phyloP scores from a whole-genome alignment of 2,888 invertebrate genomes.

The Hecatera dysodea region DNA sequence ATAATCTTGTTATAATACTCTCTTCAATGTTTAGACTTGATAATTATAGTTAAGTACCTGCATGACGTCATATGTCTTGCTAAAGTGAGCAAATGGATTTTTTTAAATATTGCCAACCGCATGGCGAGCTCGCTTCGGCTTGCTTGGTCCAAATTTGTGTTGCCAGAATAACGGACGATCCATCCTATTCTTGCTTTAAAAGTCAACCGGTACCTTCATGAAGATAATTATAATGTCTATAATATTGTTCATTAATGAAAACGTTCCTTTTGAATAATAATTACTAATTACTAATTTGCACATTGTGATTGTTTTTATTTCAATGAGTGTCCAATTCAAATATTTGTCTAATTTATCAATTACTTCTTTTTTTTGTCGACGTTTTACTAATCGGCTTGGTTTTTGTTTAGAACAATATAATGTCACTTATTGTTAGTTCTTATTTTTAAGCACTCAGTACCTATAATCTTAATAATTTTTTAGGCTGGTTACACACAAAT shows the following conservation, averaged over 20 bases:
- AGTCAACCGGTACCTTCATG: too few relatives aligned
- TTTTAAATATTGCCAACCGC: neutral
- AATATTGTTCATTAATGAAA: neutral
- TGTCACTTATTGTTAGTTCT: neutral
- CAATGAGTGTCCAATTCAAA: neutral
- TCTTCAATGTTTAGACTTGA: constrained; percentile 3
- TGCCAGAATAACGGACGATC: too few relatives aligned
- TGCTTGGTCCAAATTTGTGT: too few relatives aligned
- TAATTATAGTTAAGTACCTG: neutral
- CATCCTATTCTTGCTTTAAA: too few relatives aligned
- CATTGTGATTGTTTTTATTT: constrained; percentile 7
- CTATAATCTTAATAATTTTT: neutral
- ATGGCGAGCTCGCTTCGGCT: too few relatives aligned
- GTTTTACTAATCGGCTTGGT: neutral
- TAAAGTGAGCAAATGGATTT: neutral
- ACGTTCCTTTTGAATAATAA: constrained; percentile 8
- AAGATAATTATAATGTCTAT: too few relatives aligned
- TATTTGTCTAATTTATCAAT: neutral
- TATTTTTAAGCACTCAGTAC: too few relatives aligned
- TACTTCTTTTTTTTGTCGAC: neutral
- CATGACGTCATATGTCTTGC: neutral
- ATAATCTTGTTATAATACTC: constrained; percentile 25
- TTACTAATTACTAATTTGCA: constrained; percentile 3
- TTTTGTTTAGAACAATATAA: neutral
- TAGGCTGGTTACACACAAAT: neutral